A percentile compares a stretch with the other conserved stretches of the same genome.
phyloP scores from a whole-genome alignment of 1,140 invertebrate genomes.

The Eumeta japonica region DNA sequence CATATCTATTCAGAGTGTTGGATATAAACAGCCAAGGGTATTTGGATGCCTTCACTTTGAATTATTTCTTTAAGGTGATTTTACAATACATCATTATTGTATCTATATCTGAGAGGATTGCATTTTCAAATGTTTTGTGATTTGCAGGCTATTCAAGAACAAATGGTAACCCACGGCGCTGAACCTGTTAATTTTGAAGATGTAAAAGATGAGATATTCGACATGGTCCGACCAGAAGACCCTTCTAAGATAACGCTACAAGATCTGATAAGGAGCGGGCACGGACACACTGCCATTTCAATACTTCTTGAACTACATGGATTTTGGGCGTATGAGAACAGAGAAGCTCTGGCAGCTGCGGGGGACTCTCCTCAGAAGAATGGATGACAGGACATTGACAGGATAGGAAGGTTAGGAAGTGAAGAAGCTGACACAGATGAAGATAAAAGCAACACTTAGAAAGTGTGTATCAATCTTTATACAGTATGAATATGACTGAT shows the following conservation, averaged over 20 bases:
- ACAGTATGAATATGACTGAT: too few relatives aligned
- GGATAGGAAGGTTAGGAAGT: too few relatives aligned
- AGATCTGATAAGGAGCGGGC: constrained; percentile 81
- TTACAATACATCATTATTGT: too few relatives aligned
- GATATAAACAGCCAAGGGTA: constrained; percentile 88
- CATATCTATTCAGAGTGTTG: constrained; percentile 89
- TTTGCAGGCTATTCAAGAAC: constrained; percentile 81
- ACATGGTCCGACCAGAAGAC: constrained; percentile 92
- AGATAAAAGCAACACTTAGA: too few relatives aligned
- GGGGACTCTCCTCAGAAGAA: constrained; percentile 21
- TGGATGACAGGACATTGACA: not conserved
- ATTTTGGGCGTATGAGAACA: constrained; percentile 94
- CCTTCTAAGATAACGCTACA: constrained; percentile 82
- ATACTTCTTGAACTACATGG: constrained; percentile 95
- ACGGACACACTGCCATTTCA: constrained; percentile 90
- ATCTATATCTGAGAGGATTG: too few relatives aligned
- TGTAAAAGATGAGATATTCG: constrained; percentile 96
- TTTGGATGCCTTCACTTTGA: constrained; percentile 85
- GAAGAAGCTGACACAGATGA: too few relatives aligned
- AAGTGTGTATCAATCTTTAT: too few relatives aligned
- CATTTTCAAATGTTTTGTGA: not conserved
- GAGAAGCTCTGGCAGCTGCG: constrained; percentile 74
- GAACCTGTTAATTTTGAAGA: constrained; percentile 89
- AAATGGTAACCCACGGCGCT: constrained; percentile 80
- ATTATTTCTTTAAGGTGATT: constrained; percentile 92